Evolutionary conservation across 2,113 vertebrate genomes (phyloP).

Genomic region (Tragulus kanchil): DNA sequence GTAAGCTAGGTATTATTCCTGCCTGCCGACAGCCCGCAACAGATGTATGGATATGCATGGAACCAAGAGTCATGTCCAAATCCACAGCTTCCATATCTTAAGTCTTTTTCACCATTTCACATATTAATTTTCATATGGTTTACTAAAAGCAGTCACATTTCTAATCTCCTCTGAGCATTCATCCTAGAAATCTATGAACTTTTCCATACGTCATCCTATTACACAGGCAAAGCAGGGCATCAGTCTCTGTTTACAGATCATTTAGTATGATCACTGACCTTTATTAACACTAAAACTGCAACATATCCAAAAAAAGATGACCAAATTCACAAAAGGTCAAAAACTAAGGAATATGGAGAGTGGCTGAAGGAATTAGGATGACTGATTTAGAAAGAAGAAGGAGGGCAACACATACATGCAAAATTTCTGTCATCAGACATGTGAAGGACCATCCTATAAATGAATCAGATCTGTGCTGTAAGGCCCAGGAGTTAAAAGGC

Average conservation of each 20-base stretch:
- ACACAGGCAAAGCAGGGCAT: neutral
- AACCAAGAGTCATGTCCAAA: neutral
- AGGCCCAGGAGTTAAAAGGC: neutral
- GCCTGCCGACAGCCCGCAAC: neutral
- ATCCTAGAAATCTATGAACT: neutral
- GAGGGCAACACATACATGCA: neutral
- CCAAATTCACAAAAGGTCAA: neutral
- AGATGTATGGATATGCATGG: neutral
- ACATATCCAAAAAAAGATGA: neutral
- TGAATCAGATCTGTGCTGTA: neutral
- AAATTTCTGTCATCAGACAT: neutral
- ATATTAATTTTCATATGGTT: slow-evolving; percentile 39
- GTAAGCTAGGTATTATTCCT: slow-evolving; percentile 30
- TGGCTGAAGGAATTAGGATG: neutral
- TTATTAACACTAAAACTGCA: slow-evolving; percentile 15
- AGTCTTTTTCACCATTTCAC: neutral
- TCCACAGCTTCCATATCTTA: neutral
- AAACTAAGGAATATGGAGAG: slow-evolving; percentile 32
- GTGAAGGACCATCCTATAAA: neutral
- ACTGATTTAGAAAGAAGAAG: neutral
- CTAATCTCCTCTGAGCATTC: neutral
- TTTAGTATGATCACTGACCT: neutral
- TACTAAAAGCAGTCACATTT: slow-evolving; percentile 25
- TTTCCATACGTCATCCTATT: neutral
- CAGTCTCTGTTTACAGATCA: neutral